Conservation (phyloP, 2,113 vertebrate species). For the Brachionichthys hirsutus region DNA sequence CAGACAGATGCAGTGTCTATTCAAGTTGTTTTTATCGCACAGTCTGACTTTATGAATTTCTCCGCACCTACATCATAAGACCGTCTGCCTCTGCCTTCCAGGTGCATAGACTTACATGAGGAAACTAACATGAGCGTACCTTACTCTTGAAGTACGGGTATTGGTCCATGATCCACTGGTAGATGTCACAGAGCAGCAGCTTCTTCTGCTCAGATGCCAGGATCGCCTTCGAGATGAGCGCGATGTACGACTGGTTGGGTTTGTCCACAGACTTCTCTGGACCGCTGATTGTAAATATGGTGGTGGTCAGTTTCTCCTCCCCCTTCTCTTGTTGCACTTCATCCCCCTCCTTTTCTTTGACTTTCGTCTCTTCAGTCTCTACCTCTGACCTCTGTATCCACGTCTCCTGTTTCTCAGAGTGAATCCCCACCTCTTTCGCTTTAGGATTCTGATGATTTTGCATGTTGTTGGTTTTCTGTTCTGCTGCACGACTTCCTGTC, state of each 20-base stretch:
- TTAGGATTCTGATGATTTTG: slow-evolving; percentile 43
- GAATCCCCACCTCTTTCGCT: slow-evolving; percentile 45
- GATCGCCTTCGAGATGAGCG: slow-evolving; percentile 85
- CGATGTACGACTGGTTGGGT: slow-evolving; percentile 83
- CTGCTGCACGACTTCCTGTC: slow-evolving; percentile 34
- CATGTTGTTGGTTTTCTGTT: slow-evolving; percentile 34
- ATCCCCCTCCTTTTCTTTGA: slow-evolving; percentile 44
- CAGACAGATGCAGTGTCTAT: not conserved
- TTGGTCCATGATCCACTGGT: slow-evolving; percentile 87
- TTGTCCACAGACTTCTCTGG: slow-evolving; percentile 65
- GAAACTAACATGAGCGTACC: slow-evolving; percentile 56
- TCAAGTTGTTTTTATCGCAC: too few relatives aligned
- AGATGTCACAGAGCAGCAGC: slow-evolving; percentile 85
- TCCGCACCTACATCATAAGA: not conserved
- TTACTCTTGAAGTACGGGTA: slow-evolving; percentile 87
- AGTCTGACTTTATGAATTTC: too few relatives aligned
- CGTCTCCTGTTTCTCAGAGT: slow-evolving; percentile 29
- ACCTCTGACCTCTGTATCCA: slow-evolving; percentile 9
- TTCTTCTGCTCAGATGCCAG: slow-evolving; percentile 82
- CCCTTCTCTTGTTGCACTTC: slow-evolving; percentile 42
- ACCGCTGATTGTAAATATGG: slow-evolving; percentile 19
- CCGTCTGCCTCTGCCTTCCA: not conserved
- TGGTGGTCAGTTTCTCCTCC: slow-evolving; percentile 55
- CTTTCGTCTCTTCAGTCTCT: slow-evolving; percentile 28
- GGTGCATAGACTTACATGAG: not conserved